phyloP scores from a whole-genome alignment of 2,888 invertebrate genomes.

The Atethmia centrago region DNA sequence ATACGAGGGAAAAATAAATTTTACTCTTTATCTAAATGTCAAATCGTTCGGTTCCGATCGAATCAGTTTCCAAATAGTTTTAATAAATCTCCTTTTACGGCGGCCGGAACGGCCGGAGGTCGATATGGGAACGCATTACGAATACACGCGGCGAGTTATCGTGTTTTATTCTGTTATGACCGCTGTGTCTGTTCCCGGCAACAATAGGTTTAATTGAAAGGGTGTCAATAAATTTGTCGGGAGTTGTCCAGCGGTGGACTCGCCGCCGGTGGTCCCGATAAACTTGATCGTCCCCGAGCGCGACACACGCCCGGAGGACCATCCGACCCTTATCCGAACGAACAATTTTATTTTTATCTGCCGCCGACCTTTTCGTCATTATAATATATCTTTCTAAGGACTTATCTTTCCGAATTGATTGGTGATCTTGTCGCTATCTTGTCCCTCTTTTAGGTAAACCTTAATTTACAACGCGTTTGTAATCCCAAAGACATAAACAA shows the following conservation, averaged over 20 bases:
- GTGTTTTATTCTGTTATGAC: conserved; percentile 88
- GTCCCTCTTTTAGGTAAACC: conserved; percentile 63
- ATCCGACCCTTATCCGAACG: conserved; percentile 81
- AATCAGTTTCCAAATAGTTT: conserved; percentile 91
- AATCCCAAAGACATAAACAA: conserved; percentile 64
- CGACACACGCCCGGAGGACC: conserved; percentile 80
- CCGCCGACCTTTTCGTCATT: conserved; percentile 85
- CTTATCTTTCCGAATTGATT: conserved; percentile 78
- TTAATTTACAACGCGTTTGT: conserved; percentile 66
- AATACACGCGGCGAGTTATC: conserved; percentile 88
- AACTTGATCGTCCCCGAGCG: conserved; percentile 77
- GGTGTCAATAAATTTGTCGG: conserved; percentile 90
- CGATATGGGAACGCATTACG: conserved; percentile 86
- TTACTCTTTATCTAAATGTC: conserved; percentile 90
- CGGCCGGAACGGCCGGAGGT: conserved; percentile 80
- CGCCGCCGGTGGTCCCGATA: conserved; percentile 88
- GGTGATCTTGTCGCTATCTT: conserved; percentile 76
- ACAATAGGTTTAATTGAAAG: conserved; percentile 91
- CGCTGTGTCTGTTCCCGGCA: conserved; percentile 83
- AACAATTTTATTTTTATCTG: conserved; percentile 87
- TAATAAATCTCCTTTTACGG: conserved; percentile 91
- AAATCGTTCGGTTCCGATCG: conserved; percentile 90
- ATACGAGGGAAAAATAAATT: conserved; percentile 89
- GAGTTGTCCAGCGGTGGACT: conserved; percentile 74
- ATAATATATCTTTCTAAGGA: conserved; percentile 83